Conservation (phyloP, 1,140 invertebrate species). For the Chlorops oryzae region DNA sequence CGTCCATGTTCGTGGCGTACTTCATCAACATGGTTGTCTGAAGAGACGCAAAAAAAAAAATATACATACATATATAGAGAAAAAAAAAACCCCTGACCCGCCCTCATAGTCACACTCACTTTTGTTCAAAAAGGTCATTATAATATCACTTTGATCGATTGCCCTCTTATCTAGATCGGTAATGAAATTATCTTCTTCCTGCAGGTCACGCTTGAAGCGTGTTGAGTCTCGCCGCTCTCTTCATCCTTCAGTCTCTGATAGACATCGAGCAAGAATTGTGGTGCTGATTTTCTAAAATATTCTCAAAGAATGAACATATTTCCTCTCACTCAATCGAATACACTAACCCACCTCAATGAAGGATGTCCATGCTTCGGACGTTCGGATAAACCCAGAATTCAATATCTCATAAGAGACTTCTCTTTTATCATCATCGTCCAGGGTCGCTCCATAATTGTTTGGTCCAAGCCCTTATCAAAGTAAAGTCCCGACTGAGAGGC, state of each 20-base stretch:
- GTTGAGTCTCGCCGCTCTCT: slow-evolving; percentile 51
- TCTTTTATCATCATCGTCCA: slow-evolving; percentile 67
- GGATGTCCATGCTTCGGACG: slow-evolving; percentile 57
- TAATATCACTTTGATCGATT: slow-evolving; percentile 84
- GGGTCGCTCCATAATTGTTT: slow-evolving; percentile 73
- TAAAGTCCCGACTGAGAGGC: slow-evolving; percentile 60
- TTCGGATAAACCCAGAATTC: slow-evolving; percentile 77
- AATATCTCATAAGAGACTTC: slow-evolving; percentile 84
- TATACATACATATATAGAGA: too few relatives aligned
- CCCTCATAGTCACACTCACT: slow-evolving; percentile 65
- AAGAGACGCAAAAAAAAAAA: slow-evolving; percentile 18
- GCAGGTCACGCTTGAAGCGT: slow-evolving; percentile 47
- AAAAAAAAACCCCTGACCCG: too few relatives aligned
- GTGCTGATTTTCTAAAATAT: slow-evolving; percentile 70
- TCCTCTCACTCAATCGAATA: too few relatives aligned
- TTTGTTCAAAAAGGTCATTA: slow-evolving; percentile 85
- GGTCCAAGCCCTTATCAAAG: slow-evolving; percentile 80
- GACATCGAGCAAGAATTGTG: slow-evolving; percentile 81
- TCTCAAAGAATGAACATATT: too few relatives aligned
- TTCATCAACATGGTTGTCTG: slow-evolving; percentile 62
- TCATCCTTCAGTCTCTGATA: slow-evolving; percentile 73
- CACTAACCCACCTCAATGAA: slow-evolving; percentile 22
- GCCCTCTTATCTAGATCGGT: slow-evolving; percentile 66
- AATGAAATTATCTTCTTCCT: slow-evolving; percentile 66
- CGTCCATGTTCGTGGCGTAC: slow-evolving; percentile 77